A percentile compares a stretch with the other conserved stretches of the same genome.
Evolutionary conservation across 2,797 vertebrate genomes (phyloP).

Genomic region (Odontamblyopus lacepedii): DNA sequence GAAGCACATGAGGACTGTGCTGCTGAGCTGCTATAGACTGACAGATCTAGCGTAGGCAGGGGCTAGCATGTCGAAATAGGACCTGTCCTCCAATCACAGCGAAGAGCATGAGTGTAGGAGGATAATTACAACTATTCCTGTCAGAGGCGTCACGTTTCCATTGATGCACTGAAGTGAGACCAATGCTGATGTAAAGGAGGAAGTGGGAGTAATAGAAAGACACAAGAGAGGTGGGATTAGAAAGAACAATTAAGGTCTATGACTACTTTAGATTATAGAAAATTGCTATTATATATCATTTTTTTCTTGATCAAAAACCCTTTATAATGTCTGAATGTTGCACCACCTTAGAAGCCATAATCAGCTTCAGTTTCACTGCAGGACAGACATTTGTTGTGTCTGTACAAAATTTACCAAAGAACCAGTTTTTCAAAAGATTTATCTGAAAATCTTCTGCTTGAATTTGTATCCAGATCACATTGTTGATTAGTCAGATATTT

Average conservation of each 20-base stretch:
- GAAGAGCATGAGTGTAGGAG: constrained; percentile 62
- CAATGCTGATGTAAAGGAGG: constrained; percentile 45
- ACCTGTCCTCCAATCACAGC: constrained; percentile 65
- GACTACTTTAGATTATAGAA: not conserved
- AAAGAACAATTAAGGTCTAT: constrained; percentile 48
- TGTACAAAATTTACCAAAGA: too few relatives aligned
- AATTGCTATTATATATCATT: not conserved
- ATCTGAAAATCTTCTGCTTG: too few relatives aligned
- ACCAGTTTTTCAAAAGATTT: too few relatives aligned
- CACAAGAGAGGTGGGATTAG: constrained; percentile 49
- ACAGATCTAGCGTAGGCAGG: constrained; percentile 62
- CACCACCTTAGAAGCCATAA: too few relatives aligned
- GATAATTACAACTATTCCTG: constrained; percentile 79
- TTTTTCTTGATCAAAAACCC: not conserved
- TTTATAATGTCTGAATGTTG: not conserved
- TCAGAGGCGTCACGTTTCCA: constrained; percentile 71
- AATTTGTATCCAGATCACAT: too few relatives aligned
- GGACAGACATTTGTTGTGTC: too few relatives aligned
- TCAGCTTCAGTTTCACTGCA: too few relatives aligned
- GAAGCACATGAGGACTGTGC: constrained; percentile 17
- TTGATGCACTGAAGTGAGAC: constrained; percentile 70
- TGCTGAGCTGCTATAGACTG: constrained; percentile 46
- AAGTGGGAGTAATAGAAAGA: constrained; percentile 60
- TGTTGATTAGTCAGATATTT: too few relatives aligned
- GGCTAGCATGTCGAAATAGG: constrained; percentile 46